phyloP scores from a whole-genome alignment of 2,797 vertebrate species.

The Pantherophis alleghaniensis region DNA sequence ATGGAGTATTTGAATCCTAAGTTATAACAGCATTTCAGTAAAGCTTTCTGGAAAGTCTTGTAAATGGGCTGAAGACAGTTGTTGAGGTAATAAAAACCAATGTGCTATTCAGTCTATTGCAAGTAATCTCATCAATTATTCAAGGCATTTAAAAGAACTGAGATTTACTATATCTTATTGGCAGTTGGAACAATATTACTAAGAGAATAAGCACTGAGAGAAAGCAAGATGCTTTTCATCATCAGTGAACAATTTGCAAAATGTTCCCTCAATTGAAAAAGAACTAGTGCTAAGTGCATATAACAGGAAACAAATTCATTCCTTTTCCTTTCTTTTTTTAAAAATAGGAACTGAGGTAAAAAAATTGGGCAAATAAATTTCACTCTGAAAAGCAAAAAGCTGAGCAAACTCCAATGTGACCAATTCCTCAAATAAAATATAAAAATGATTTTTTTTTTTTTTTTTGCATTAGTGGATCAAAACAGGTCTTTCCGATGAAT shows the following conservation, averaged over 20 bases:
- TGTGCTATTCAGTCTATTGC: background rate
- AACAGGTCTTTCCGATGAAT: constrained; percentile 9
- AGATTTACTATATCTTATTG: background rate
- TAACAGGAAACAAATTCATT: background rate
- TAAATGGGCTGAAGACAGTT: background rate
- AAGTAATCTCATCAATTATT: background rate
- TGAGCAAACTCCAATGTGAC: background rate
- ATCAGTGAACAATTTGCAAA: background rate
- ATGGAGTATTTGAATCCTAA: background rate
- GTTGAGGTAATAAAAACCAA: background rate
- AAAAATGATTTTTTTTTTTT: background rate
- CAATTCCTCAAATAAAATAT: background rate
- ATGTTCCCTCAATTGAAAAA: background rate
- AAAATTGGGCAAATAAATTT: background rate
- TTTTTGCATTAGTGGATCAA: background rate
- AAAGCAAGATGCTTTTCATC: background rate
- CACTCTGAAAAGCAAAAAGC: background rate
- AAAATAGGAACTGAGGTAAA: background rate
- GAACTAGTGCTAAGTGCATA: background rate
- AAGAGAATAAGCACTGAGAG: background rate
- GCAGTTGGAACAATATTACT: background rate
- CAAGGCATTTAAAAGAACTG: background rate
- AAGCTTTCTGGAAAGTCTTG: background rate
- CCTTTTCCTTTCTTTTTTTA: background rate
- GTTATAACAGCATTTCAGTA: background rate